Evolutionary conservation across 2,797 vertebrate genomes (phyloP).

Genomic region (Paratrypauchen microcephalus): DNA sequence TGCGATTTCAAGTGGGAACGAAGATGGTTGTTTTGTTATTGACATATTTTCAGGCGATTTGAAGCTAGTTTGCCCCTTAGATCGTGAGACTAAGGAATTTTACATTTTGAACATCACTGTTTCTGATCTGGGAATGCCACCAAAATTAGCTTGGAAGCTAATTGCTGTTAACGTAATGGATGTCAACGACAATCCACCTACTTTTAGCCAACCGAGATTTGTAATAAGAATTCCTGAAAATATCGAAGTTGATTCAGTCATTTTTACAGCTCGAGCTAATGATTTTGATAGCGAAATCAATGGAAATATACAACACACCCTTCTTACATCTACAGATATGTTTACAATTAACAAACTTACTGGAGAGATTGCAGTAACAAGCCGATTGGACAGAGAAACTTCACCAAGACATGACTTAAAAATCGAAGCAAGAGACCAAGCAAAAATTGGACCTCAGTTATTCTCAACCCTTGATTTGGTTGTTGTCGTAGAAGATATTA

Average conservation of each 20-base stretch:
- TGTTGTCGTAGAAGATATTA: slow-evolving; percentile 87
- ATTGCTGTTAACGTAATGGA: slow-evolving; percentile 88
- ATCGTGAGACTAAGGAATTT: slow-evolving; percentile 87
- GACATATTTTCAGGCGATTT: slow-evolving; percentile 88
- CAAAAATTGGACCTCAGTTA: slow-evolving; percentile 78
- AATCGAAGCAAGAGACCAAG: slow-evolving; percentile 89
- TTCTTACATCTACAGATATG: slow-evolving; percentile 82
- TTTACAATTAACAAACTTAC: slow-evolving; percentile 86
- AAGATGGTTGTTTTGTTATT: slow-evolving; percentile 89
- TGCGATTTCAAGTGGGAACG: slow-evolving; percentile 88
- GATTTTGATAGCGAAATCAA: slow-evolving; percentile 85
- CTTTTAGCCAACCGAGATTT: slow-evolving; percentile 84
- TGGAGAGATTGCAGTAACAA: slow-evolving; percentile 83
- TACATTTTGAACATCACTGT: slow-evolving; percentile 93
- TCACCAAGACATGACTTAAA: slow-evolving; percentile 81
- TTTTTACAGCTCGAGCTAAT: slow-evolving; percentile 81
- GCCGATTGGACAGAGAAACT: slow-evolving; percentile 85
- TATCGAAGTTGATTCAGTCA: slow-evolving; percentile 75
- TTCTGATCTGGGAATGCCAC: slow-evolving; percentile 88
- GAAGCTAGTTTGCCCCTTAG: slow-evolving; percentile 82
- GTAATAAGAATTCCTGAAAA: slow-evolving; percentile 85
- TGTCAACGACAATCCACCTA: slow-evolving; percentile 89
- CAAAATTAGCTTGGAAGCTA: slow-evolving; percentile 90
- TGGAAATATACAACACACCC: slow-evolving; percentile 80
- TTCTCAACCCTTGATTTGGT: slow-evolving; percentile 82